Evolutionary conservation across 1,140 invertebrate species (phyloP), one percentile per base, ranked within the genome.

Genomic region (Heliconius nattereri): DNA sequence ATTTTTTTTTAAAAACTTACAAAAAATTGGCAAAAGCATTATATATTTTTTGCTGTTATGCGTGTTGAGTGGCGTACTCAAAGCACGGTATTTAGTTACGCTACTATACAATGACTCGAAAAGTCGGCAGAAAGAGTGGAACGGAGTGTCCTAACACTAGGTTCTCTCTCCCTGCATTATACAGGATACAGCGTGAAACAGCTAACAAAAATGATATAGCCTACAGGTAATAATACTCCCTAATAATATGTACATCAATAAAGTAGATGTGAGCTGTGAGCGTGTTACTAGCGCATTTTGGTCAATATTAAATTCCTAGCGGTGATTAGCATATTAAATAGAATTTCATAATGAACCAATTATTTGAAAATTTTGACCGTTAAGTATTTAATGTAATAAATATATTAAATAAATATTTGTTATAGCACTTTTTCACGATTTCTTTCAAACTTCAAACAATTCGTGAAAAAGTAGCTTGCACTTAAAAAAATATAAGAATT

Each of bases 271-370:
- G 45, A 35, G 75, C 78, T 29, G 35, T 70, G 74, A 71, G 77
- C 77, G 73, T 78, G 77, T 71, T 73, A 75, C 74, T 70, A 78
- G 75, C 77, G 70, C 80, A 60, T 78, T 66, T 81, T 81, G 78
- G 57, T 78, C 81, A 78, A 82, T 79, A 84, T 84, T 81, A 82
- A 84, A 84, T 84, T 84, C 83, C 83, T 82, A 71, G 76, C 81
- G 76, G 78, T 79, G 73, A 84, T 84, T 80, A 84, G 77, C 74
- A 82, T 79, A 78, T 80, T 76, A 78, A 57, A 80, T 78, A 82
- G 81, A 82, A 78, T 84, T 74, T 81, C 66, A 81, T 78, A 70
- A 75, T 78, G 70, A 76, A 81, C 73, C 73, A 74, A 77, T 78
- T 71, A 77, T 78, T 57, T 70, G 76, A 78, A 75, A 81, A 81